phyloP scores from a whole-genome alignment of 2,797 vertebrate genomes.

The Eleutherodactylus coqui region DNA sequence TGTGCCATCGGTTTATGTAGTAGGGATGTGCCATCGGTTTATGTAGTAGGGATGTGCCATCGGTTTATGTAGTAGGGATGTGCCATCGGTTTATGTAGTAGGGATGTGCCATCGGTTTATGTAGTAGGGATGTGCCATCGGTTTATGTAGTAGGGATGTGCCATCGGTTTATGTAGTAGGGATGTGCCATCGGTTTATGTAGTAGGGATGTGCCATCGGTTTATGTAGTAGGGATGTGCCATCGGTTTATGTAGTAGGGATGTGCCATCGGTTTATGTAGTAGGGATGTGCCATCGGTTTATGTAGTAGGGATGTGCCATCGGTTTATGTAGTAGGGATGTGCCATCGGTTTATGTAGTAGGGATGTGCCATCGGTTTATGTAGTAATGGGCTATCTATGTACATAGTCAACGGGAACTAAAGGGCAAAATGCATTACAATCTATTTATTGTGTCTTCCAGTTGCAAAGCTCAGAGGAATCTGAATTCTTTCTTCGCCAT shows the following conservation, averaged over 20 bases:
- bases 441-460: conserved; percentile 67
- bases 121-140: background rate
- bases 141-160: background rate
- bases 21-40: no score
- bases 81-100: background rate
- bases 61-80: background rate
- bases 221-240: background rate
- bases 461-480: conserved; percentile 96
- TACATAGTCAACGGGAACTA: background rate
- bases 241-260: background rate
- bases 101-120: no score
- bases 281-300: no score
- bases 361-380: no score
- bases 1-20: no score
- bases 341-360: background rate
- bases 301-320: background rate
- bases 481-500: conserved; percentile 96
- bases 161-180: background rate
- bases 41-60: background rate
- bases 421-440: background rate
- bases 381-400: background rate
- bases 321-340: background rate
- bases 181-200: no score
- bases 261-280: no score
- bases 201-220: no score